Percentiles rank a stretch among this genome's conserved stretches.
Conservation (phyloP, 64 coral and sea anemone species). For the Trachythela sp. region DNA sequence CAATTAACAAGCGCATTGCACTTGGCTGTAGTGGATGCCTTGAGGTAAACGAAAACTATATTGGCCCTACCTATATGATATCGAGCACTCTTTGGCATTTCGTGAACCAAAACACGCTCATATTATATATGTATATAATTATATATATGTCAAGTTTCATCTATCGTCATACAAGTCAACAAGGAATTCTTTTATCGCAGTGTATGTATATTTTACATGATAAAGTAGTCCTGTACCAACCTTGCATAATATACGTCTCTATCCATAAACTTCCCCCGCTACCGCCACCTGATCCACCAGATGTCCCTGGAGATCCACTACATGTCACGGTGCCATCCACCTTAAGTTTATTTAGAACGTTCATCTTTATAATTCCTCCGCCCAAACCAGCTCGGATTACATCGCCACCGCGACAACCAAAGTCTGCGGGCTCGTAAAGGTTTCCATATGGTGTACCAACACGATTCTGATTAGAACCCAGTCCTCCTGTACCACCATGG, state of each 20-base stretch:
- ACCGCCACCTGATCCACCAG: conserved; percentile 66
- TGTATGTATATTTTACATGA: no score
- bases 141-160: no score
- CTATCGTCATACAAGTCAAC: no score
- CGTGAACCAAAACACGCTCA: no score
- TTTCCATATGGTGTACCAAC: conserved; percentile 89
- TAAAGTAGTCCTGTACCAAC: background rate
- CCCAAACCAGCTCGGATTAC: conserved; percentile 51
- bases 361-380: conserved; percentile 74
- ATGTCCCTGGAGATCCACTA: conserved; percentile 68
- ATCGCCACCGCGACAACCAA: conserved; percentile 77
- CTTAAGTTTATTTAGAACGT: conserved; percentile 48
- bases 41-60: no score
- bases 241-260: conserved; percentile 71
- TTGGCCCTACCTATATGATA: no score
- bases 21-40: no score
- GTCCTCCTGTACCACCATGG: conserved; percentile 88
- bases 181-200: no score
- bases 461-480: conserved; percentile 54
- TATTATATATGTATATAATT: no score
- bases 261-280: conserved; percentile 95
- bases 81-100: no score
- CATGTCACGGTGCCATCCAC: conserved; percentile 81
- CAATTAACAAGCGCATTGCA: no score
- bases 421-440: conserved; percentile 78